Percentiles rank a stretch among this genome's conserved stretches.
phyloP scores from a whole-genome alignment of 1,140 invertebrate species.

The Agrilus planipennis region DNA sequence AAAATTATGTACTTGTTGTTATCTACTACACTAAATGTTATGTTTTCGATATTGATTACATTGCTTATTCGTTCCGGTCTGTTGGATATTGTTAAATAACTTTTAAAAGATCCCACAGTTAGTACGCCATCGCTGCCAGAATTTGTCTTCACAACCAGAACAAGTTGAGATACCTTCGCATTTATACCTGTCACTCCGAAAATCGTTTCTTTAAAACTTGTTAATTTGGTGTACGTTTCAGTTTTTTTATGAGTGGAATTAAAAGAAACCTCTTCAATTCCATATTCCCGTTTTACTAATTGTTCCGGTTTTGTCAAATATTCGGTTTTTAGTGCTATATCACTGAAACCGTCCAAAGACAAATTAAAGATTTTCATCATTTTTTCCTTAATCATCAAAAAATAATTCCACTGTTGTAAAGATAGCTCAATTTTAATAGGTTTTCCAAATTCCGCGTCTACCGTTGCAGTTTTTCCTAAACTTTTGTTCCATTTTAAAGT shows the following conservation, averaged over 20 bases:
- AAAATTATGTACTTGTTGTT: slow-evolving; percentile 36
- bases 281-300: too few relatives aligned
- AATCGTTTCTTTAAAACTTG: slow-evolving; percentile 25
- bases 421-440: slow-evolving; percentile 45
- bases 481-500: slow-evolving; percentile 44
- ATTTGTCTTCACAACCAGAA: slow-evolving; percentile 37
- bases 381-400: slow-evolving; percentile 35
- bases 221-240: slow-evolving; percentile 22
- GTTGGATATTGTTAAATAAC: slow-evolving; percentile 34
- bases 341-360: neutral
- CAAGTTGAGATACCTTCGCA: slow-evolving; percentile 40
- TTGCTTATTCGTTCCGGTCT: slow-evolving; percentile 42
- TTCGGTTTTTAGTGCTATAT: neutral
- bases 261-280: too few relatives aligned
- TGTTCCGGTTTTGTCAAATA: neutral
- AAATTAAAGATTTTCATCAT: slow-evolving; percentile 5
- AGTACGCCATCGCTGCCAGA: slow-evolving; percentile 36
- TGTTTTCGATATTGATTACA: slow-evolving; percentile 37
- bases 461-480: slow-evolving; percentile 33
- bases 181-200: slow-evolving; percentile 32
- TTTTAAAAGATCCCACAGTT: slow-evolving; percentile 36
- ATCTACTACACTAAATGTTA: slow-evolving; percentile 38
- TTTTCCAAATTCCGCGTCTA: slow-evolving; percentile 43
- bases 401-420: slow-evolving; percentile 29
- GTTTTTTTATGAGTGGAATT: neutral